Evolutionary conservation across 1,140 invertebrate species (phyloP), one percentile per base, ranked within the genome.

Genomic region (Drosophila nigromelanica): DNA sequence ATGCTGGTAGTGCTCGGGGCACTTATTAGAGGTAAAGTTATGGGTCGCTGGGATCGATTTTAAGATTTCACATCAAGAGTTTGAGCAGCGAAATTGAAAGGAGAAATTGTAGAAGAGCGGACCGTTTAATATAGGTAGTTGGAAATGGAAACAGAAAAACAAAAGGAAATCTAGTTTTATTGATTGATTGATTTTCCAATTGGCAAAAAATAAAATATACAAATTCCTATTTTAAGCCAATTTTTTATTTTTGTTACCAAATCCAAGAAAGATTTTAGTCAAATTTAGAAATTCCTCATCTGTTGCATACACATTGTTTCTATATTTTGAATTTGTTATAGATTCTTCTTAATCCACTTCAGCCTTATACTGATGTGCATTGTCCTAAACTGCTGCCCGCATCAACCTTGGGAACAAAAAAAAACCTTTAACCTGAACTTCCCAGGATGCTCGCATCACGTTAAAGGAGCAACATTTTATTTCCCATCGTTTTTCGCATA

Each of bases 1-100:
- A 89, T 89, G 85, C 85, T 89, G 85, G 85, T 89, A 85, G 59
- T 58, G 30, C 58, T 15, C 43, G 10, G 39, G 37, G 15, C 59
- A 78, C 72, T 78, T 60, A 48, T 2, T 6, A 35, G 51, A 6
- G 62, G 59, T 68, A 47, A 51, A 78, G 67, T 66, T 73, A 67
- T 78, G 77, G 58, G 14, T 70, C 51, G 54, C 62, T 85, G 55
- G 48, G 59, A 33, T 47, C 37, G 11, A 56, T 42, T 35, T 21
- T n/a, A 81, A 80, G 82, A 81, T 81, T 87, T 78, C 47, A 71
- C 47, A 43, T 30, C 14, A 48, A 18, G 43, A 45, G 70, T 86
- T 73, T 47, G 21, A 66, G 64, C 47, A 24, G 37, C 40, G 37
- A 60, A 58, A 51, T 12, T 37, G 14, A 33, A 37, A 47, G 33